A percentile compares a stretch with the other conserved stretches of the same genome.
These are phyloP conservation scores for Prunella fulvescens DNA, from an alignment of 2,113 vertebrate species.

Conservation along the genomic window DNA sequence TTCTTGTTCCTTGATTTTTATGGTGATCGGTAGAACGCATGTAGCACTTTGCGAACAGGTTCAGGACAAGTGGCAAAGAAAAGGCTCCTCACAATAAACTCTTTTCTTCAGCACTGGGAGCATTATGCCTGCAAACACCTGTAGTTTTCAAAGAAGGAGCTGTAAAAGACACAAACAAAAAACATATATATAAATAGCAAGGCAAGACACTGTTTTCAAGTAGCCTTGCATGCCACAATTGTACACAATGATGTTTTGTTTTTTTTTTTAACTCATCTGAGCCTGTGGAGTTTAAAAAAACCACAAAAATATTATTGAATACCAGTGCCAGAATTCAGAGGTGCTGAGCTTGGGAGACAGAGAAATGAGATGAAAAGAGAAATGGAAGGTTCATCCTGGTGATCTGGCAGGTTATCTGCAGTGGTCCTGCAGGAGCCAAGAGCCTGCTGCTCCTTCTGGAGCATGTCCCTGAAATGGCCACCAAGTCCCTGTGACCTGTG, in stretches of 20 bases:
- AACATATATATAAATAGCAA: constrained; percentile 31
- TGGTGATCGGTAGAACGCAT: constrained; percentile 84
- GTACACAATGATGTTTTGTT: constrained; percentile 16
- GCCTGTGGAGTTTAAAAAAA: background rate
- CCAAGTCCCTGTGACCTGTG: fast-evolving
- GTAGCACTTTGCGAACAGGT: constrained; percentile 81
- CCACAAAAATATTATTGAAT: background rate
- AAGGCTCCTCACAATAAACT: constrained; percentile 75
- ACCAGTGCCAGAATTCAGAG: background rate
- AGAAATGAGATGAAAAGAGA: background rate
- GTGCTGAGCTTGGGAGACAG: background rate
- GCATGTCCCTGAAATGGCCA: background rate
- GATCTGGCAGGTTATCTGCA: background rate
- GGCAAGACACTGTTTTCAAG: background rate
- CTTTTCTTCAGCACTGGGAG: constrained; percentile 63
- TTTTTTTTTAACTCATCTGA: constrained; percentile 49
- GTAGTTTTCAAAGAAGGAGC: constrained; percentile 77
- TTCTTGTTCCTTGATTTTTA: constrained; percentile 85
- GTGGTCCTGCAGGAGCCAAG: background rate
- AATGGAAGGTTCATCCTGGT: background rate
- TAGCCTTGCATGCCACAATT: constrained; percentile 65
- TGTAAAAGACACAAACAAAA: constrained; percentile 21
- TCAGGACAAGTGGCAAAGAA: constrained; percentile 81
- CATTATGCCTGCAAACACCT: constrained; percentile 83
- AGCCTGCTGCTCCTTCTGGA: background rate